Base-by-base conservation (phyloP, 2,888 invertebrate species). In the Dryococelus australis region DNA sequence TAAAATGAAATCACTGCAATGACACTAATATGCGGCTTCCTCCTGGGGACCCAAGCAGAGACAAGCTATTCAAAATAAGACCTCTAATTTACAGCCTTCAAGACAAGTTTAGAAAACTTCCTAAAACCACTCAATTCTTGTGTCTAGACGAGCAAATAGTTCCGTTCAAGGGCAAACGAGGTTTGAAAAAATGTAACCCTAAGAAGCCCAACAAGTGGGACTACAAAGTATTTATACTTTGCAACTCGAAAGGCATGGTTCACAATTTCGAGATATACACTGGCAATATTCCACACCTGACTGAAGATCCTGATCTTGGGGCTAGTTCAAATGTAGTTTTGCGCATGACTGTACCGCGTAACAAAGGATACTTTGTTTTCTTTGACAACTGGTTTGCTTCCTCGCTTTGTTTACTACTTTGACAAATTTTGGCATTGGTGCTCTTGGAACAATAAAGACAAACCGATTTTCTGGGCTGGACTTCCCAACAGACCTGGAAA, bases 171-270 rank as follows among this genome's bases (percentile, higher is more conserved):
- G 83, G 28, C 13, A 83, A 43, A 83, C 12, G 16, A 2, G 16
- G 83, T 4, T 43, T 83, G 16, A 83, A 83, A 43, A 16, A 28
- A 83, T 28, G 2, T 16, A 83, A 83, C 13, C 35, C 83, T 24
- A 83, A 80, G 26, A 80, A 80, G 28, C 80, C n/a, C 27, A 80
- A 80, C 28, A 80, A 83, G 43, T 83, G 83, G 83, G 83, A 35
- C 28, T 35, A 27, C 24, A 83, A 83, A 83, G 6, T 28, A 43
- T 83, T 83, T 83, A 35, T 83, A 4, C 43, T 83, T 20, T 83
- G 83, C n/a, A n/a, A 83, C 35, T 35, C 83, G 3, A 83, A 83
- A 83, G 24, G 83, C 6, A 83, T 27, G 35, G 9, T 24, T 35
- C 83, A 28, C 43, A 83, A 83, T 83, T 83, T 83, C 12, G 35